phyloP scores from a whole-genome alignment of 2,888 invertebrate species.

The Julus scanicus region DNA sequence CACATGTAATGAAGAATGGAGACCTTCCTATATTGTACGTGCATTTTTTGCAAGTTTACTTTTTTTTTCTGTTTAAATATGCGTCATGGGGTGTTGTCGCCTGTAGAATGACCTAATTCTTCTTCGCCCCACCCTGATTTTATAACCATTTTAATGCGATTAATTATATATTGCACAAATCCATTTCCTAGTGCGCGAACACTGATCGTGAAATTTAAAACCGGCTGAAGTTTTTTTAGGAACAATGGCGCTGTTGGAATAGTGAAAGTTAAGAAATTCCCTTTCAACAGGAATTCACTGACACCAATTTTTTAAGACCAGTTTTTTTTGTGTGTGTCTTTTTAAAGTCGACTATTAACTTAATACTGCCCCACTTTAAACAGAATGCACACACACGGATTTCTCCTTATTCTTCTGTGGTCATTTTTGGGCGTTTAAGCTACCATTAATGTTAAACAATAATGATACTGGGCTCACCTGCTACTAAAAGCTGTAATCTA shows the following conservation, averaged over 20 bases:
- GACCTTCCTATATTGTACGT: not conserved
- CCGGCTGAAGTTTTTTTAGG: not conserved
- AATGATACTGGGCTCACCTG: not conserved
- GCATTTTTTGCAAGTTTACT: not conserved
- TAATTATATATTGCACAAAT: slow-evolving; percentile 42
- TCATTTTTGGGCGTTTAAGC: not conserved
- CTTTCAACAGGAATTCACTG: slow-evolving; percentile 35
- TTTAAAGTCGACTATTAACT: not conserved
- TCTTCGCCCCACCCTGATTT: slow-evolving; percentile 36
- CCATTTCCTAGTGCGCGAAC: slow-evolving; percentile 2
- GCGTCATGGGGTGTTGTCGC: slow-evolving; percentile 39
- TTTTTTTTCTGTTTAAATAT: not conserved
- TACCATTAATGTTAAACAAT: not conserved
- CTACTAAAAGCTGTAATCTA: slow-evolving; percentile 22
- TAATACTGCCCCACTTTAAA: slow-evolving; percentile 5
- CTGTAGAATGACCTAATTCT: not conserved
- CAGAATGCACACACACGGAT: not conserved
- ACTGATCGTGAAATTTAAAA: slow-evolving; percentile 10
- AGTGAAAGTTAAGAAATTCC: slow-evolving; percentile 32
- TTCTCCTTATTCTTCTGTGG: not conserved
- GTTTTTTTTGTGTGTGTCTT: slow-evolving; percentile 41
- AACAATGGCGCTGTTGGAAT: slow-evolving; percentile 17
- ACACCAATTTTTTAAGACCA: slow-evolving; percentile 26
- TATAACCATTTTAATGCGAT: slow-evolving; percentile 21
- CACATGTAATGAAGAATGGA: not conserved